These are phyloP conservation scores for Tipula vernalis DNA, from an alignment of 2,888 invertebrate genomes.

Conservation along the genomic window DNA sequence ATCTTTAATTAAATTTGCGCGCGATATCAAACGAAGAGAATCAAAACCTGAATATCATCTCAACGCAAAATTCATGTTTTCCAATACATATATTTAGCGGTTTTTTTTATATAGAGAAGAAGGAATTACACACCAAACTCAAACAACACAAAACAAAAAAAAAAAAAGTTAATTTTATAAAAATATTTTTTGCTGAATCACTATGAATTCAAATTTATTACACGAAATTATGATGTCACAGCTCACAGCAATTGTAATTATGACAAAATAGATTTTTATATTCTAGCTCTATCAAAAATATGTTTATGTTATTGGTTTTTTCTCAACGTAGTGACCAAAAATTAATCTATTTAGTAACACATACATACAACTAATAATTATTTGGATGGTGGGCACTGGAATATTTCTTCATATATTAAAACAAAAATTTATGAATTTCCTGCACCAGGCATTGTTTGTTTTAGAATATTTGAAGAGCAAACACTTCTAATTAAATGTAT, in stretches of 20 bases:
- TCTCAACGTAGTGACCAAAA: neutral
- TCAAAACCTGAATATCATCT: neutral
- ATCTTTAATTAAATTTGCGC: neutral
- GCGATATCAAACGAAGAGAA: neutral
- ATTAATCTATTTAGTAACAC: neutral
- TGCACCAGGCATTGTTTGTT: neutral
- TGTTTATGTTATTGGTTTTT: no score
- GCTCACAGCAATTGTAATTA: neutral
- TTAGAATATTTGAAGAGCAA: neutral
- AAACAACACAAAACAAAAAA: neutral
- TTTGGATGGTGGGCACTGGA: neutral
- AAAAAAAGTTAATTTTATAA: neutral
- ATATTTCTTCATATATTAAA: neutral
- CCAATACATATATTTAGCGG: neutral
- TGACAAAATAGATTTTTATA: neutral
- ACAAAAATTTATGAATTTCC: neutral
- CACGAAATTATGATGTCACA: neutral
- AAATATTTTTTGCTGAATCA: neutral
- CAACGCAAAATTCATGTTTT: neutral
- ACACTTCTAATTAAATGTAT: neutral
- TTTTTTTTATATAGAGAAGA: neutral
- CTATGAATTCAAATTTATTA: neutral
- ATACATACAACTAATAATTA: neutral
- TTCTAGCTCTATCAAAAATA: neutral
- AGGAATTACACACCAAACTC: neutral